A percentile compares a stretch with the other conserved stretches of the same genome.
These are phyloP conservation scores for Colistium nudipinnis DNA, from an alignment of 2,113 vertebrate genomes.

Conservation along the genomic window DNA sequence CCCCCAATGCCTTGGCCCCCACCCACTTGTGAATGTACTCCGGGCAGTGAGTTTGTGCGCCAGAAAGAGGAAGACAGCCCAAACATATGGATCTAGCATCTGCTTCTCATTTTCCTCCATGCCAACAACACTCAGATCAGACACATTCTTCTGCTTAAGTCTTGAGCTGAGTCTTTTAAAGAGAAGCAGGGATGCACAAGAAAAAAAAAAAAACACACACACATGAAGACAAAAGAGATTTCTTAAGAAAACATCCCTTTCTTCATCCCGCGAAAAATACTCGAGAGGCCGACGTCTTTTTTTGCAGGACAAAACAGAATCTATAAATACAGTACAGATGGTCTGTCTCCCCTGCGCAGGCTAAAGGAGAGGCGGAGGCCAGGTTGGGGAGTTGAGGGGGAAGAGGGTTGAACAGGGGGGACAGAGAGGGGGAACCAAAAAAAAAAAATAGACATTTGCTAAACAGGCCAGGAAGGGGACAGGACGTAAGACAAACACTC, in stretches of 20 bases:
- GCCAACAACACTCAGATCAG: constrained; percentile 67
- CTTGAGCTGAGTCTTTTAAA: constrained; percentile 55
- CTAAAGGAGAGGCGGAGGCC: constrained; percentile 21
- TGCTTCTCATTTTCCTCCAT: constrained; percentile 74
- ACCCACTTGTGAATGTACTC: constrained; percentile 43
- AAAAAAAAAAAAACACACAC: constrained; percentile 45
- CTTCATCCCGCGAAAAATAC: constrained; percentile 42
- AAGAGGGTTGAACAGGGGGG: constrained; percentile 27
- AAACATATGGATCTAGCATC: constrained; percentile 70
- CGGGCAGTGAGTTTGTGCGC: constrained; percentile 54
- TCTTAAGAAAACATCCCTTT: constrained; percentile 44
- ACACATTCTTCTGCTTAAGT: constrained; percentile 71
- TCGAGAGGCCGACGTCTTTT: constrained; percentile 29
- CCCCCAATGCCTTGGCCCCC: constrained; percentile 36
- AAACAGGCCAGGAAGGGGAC: constrained; percentile 25
- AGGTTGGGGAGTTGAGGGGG: constrained; percentile 19
- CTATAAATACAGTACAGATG: constrained; percentile 42
- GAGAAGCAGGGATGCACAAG: constrained; percentile 46
- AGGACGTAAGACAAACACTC: constrained; percentile 51
- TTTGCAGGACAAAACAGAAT: constrained; percentile 20
- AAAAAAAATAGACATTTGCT: constrained; percentile 38
- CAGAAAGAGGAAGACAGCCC: constrained; percentile 48
- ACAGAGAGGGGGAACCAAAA: no score
- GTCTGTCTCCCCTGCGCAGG: constrained; percentile 19
- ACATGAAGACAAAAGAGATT: constrained; percentile 40